A percentile compares a stretch with the other conserved stretches of the same genome.
Conservation (phyloP, 1,140 invertebrate genomes). For the Thaumatotibia leucotreta region DNA sequence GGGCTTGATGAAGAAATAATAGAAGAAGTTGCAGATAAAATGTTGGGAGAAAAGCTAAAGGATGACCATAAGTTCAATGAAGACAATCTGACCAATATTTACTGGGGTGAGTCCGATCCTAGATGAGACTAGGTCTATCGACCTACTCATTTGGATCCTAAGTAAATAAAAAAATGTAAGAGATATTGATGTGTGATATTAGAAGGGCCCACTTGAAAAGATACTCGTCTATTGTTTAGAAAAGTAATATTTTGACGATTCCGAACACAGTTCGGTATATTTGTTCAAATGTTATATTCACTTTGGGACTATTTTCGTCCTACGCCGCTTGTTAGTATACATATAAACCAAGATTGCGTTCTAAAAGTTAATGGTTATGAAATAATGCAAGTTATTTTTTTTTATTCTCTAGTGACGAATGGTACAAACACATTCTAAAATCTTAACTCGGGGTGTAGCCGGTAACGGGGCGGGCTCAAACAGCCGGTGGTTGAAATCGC, state of each 20-base stretch:
- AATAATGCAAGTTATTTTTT: too few relatives aligned
- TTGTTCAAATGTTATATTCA: neutral
- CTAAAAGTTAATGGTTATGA: too few relatives aligned
- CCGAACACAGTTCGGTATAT: neutral
- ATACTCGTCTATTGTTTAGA: neutral
- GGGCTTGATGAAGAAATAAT: slow-evolving; percentile 27
- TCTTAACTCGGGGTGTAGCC: too few relatives aligned
- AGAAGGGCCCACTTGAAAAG: too few relatives aligned
- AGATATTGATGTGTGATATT: too few relatives aligned
- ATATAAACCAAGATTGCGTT: too few relatives aligned
- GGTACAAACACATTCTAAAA: too few relatives aligned
- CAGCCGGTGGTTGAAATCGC: too few relatives aligned
- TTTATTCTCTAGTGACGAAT: too few relatives aligned
- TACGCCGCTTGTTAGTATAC: neutral
- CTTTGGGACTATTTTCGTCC: neutral
- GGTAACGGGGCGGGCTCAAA: too few relatives aligned
- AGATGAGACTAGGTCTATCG: neutral
- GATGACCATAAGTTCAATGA: slow-evolving; percentile 45
- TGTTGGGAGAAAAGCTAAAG: slow-evolving; percentile 38
- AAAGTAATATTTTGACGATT: neutral
- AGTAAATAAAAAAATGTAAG: neutral
- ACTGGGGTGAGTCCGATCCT: slow-evolving; percentile 43
- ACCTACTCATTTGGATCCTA: neutral
- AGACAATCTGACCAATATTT: slow-evolving; percentile 38
- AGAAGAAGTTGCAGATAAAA: slow-evolving; percentile 42